Base-by-base conservation (phyloP, 2,113 vertebrate genomes). In the Panthera uncia region DNA sequence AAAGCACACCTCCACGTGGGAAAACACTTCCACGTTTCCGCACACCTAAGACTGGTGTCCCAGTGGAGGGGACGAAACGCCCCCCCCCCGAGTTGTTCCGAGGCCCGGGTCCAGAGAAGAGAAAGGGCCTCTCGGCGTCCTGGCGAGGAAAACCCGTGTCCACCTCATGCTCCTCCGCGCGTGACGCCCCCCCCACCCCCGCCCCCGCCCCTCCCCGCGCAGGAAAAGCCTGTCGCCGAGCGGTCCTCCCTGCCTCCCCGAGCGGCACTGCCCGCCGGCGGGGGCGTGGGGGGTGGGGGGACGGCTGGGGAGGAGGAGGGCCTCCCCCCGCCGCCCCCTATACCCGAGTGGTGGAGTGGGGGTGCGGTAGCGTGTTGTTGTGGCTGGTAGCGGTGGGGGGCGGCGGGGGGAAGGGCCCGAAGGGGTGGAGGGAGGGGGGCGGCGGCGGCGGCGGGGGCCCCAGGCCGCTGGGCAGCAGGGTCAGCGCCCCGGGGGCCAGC, bases 281-380 rank as follows among this genome's bases (percentile, higher is more conserved):
- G 38, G 21, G 45, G 45, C 7, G 7, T 45, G 97, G 79, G 79
- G 91, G 80, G 79, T 86, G 74, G 38, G 1, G 61, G 98, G 97
- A 94, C 98, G 97, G 98, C 94, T 94, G 97, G 99, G 97, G 96
- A 98, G 96, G 65, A 95, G 80, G 65, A 95, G 81, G 95, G 16
- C 97, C 95, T 97, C 97, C 96, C 96, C 88, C 61, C 61, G 89
- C 97, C 1, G 41, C 97, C 93, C 98, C 98, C 99, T 99, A 99
- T 99, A 99, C 99, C 89, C 99, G 98, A 93, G 99, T 99, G 98
- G 99, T 99, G 97, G 99, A 99, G 98, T 99, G 99, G 81, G 99
- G 99, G 96, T 99, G 99, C 89, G 99, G 99, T 95, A 99, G 98
- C 93, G 99, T 99, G 99, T 99, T 99, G 99, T 99, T 99, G 97